A percentile compares a stretch with the other conserved stretches of the same genome.
Conservation (phyloP, 2,797 vertebrate genomes). For the Phoeniculus purpureus region DNA sequence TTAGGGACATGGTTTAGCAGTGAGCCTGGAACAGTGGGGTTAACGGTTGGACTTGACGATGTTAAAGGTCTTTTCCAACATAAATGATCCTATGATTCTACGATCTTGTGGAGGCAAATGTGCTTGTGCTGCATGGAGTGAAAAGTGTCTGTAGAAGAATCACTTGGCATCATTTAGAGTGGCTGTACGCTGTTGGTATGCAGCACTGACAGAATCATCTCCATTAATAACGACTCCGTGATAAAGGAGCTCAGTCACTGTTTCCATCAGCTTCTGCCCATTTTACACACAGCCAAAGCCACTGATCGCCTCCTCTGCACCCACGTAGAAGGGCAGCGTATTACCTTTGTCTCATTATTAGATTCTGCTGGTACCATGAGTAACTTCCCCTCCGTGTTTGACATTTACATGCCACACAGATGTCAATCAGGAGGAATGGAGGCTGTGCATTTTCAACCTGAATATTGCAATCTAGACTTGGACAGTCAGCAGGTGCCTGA, state of each 20-base stretch:
- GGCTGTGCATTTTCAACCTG: conserved; percentile 19
- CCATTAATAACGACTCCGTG: neutral
- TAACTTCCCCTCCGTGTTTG: neutral
- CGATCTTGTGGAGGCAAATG: neutral
- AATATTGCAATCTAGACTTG: conserved; percentile 10
- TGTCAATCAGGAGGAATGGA: neutral
- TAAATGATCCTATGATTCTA: too few relatives aligned
- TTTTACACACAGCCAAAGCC: neutral
- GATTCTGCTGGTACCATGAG: neutral
- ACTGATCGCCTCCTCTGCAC: neutral
- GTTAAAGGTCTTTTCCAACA: too few relatives aligned
- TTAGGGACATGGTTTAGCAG: too few relatives aligned
- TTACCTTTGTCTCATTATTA: neutral
- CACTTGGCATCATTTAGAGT: neutral
- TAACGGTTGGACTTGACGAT: too few relatives aligned
- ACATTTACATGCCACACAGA: neutral
- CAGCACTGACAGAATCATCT: neutral
- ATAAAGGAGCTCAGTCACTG: neutral
- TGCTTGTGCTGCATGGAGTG: neutral
- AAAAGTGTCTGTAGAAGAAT: neutral
- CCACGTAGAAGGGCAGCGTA: neutral
- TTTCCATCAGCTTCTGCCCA: neutral
- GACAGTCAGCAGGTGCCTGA: conserved; percentile 77
- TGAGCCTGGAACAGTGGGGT: too few relatives aligned
- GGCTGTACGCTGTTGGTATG: neutral